Conservation (phyloP, 2,797 vertebrate species). For the Buceros bicornis region DNA sequence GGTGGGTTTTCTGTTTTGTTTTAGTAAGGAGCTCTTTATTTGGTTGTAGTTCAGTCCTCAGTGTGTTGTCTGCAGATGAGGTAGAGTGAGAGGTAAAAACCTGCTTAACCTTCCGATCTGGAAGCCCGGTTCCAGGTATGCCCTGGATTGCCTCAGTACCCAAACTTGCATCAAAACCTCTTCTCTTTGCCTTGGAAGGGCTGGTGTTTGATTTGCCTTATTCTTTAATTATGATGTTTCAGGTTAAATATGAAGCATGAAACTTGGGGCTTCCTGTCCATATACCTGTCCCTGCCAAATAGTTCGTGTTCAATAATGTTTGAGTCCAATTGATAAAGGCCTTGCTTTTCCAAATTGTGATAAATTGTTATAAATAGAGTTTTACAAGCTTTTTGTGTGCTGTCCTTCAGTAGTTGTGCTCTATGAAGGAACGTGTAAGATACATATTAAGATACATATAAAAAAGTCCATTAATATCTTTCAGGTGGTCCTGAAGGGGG, state of each 20-base stretch:
- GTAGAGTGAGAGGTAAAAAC: neutral
- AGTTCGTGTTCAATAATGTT: neutral
- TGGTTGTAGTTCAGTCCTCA: neutral
- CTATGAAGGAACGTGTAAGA: too few species aligned
- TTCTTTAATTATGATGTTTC: neutral
- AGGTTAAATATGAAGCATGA: neutral
- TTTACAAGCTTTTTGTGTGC: neutral
- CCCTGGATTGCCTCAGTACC: neutral
- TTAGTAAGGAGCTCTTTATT: neutral
- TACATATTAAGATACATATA: neutral
- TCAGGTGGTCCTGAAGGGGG: slow-evolving; percentile 92
- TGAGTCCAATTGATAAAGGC: neutral
- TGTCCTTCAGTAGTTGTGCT: neutral
- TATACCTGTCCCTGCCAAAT: neutral
- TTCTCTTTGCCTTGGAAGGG: neutral
- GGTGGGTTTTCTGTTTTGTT: neutral
- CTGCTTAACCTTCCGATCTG: neutral
- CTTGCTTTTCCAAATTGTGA: neutral
- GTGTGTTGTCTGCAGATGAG: neutral
- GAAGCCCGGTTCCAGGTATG: neutral
- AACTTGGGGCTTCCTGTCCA: neutral
- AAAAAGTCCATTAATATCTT: slow-evolving; percentile 48
- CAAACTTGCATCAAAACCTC: neutral
- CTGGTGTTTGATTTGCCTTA: neutral
- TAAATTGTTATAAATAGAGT: neutral